These are phyloP conservation scores for Octonoba sinensis DNA, from an alignment of 2,888 invertebrate genomes.

Conservation along the genomic window DNA sequence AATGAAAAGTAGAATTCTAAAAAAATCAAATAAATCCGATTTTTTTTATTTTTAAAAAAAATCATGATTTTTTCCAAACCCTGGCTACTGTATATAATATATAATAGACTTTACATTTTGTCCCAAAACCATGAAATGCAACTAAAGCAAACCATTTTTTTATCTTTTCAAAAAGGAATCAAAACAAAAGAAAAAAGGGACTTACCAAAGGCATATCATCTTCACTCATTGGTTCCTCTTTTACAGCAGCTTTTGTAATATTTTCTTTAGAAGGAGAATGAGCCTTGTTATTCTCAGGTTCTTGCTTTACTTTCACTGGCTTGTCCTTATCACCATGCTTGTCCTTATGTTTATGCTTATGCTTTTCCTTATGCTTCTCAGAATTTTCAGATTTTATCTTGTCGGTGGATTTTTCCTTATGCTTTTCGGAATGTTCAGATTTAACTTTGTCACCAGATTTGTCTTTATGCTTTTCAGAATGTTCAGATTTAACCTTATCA, in stretches of 20 bases:
- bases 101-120: too few species aligned
- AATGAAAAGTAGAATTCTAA: too few species aligned
- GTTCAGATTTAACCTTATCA: slow-evolving; percentile 35
- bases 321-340: slow-evolving; percentile 27
- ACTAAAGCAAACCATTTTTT: too few species aligned
- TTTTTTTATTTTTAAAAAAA: too few species aligned
- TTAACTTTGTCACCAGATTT: slow-evolving; percentile 18
- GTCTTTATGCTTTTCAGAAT: slow-evolving; percentile 32
- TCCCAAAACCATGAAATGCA: too few species aligned
- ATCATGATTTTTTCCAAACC: too few species aligned
- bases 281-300: slow-evolving; percentile 80
- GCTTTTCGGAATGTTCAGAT: slow-evolving; percentile 15
- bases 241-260: slow-evolving; percentile 10
- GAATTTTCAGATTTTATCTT: slow-evolving; percentile 30
- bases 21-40: too few species aligned
- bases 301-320: slow-evolving; percentile 33
- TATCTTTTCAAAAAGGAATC: not conserved
- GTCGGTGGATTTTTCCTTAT: slow-evolving; percentile 33
- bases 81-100: too few species aligned
- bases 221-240: slow-evolving; percentile 73
- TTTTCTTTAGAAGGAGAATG: not conserved
- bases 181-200: slow-evolving; percentile 31
- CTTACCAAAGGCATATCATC: slow-evolving; percentile 84
- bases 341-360: slow-evolving; percentile 23
- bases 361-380: slow-evolving; percentile 24